Conservation (phyloP, 2,888 invertebrate genomes). For the Bugulina stolonifera region DNA sequence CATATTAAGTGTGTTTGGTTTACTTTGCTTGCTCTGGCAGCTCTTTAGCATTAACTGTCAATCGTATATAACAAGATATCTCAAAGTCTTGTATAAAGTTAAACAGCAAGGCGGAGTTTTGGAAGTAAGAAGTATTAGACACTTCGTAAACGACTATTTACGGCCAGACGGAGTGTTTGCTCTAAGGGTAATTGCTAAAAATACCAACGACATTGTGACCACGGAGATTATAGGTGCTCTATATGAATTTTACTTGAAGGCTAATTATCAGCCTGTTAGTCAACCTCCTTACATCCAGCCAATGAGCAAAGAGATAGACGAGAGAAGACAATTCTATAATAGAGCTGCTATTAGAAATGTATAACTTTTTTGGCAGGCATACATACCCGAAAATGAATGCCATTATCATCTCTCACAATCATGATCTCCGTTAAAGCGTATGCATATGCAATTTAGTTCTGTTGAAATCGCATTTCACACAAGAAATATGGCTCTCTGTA, state of each 20-base stretch:
- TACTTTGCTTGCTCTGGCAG: slow-evolving; percentile 53
- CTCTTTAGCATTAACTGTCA: slow-evolving; percentile 19
- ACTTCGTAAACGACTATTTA: slow-evolving; percentile 2
- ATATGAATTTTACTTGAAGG: slow-evolving; percentile 10
- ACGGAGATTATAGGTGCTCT: slow-evolving; percentile 21
- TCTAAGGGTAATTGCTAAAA: slow-evolving; percentile 3
- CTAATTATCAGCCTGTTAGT: neutral
- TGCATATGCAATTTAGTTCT: no score
- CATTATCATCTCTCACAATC: no score
- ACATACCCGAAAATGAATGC: no score
- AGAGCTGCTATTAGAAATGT: neutral
- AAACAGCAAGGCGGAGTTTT: neutral
- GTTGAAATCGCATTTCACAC: no score
- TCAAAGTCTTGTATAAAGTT: slow-evolving; percentile 14
- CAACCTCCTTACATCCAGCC: neutral
- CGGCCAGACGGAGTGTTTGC: slow-evolving; percentile 21
- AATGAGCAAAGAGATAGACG: neutral
- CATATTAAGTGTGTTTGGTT: slow-evolving; percentile 51
- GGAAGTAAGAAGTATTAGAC: neutral
- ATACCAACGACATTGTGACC: slow-evolving; percentile 19
- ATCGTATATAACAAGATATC: slow-evolving; percentile 23
- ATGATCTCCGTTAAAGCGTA: no score
- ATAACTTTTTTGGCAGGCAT: no score
- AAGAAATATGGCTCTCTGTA: no score
- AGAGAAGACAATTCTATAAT: neutral